Conservation (phyloP, 2,797 vertebrate genomes). For the Gorsachius magnificus region DNA sequence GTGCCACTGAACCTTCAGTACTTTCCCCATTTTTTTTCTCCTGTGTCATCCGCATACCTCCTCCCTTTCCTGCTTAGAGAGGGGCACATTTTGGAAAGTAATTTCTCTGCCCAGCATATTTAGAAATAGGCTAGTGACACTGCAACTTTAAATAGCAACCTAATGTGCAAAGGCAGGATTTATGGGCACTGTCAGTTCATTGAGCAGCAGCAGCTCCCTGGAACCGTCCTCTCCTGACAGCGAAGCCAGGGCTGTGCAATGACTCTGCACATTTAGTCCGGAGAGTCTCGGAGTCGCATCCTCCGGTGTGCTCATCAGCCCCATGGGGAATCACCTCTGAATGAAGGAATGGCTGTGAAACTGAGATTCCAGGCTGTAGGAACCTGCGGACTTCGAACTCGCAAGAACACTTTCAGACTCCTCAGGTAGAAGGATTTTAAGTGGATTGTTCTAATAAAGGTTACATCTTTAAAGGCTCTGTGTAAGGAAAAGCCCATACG, state of each 20-base stretch:
- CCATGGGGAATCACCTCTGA: accelerated
- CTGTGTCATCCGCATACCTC: no score
- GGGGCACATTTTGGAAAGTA: background rate
- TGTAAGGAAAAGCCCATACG: background rate
- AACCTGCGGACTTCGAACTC: background rate
- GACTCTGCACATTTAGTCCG: background rate
- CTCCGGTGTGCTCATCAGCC: background rate
- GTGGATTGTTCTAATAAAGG: background rate
- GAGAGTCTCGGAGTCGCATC: background rate
- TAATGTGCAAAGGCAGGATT: background rate
- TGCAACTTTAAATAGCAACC: slow-evolving; percentile 4
- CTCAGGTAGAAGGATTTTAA: background rate
- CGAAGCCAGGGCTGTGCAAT: background rate
- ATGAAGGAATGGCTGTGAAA: background rate
- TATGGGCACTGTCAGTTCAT: background rate
- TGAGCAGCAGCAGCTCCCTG: background rate
- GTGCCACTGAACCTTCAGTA: background rate
- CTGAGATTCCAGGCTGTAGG: background rate
- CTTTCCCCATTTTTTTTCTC: background rate
- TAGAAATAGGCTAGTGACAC: background rate
- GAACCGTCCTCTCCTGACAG: background rate
- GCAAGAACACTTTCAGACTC: background rate
- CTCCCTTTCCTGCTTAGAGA: background rate
- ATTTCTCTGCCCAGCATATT: background rate
- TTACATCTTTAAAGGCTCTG: background rate